Evolutionary conservation across 2,113 vertebrate genomes (phyloP), one percentile per base, ranked within the genome.

Genomic region (Pelecanoides urinatrix): DNA sequence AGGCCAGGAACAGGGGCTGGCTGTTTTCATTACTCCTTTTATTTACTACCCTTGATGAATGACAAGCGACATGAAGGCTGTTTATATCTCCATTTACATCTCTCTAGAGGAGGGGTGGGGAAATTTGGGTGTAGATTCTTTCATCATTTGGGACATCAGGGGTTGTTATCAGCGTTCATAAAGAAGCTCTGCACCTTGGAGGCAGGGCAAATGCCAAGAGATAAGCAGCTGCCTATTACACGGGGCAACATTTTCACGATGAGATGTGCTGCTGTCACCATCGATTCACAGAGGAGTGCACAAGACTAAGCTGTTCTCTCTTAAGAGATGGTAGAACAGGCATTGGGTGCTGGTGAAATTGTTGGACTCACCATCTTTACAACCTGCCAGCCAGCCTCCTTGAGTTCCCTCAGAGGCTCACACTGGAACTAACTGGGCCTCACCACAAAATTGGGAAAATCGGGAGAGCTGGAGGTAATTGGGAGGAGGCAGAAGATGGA

Each of bases 181-280:
- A 4, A 55, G 61, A 90, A 94, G 47, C 12, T 56, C 65, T 55
- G 29, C 29, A 38, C 17, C 32, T 38, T 62, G 56, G 25, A 71
- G 17, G 32, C 19, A 42, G n/a, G 45, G 17, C 13, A 91, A 66
- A 87, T 1, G 2, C 25, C 26, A 49, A n/a, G 8, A 26, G 26
- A n/a, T 34, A 40, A 49, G 6, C 38, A 61, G 19, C 52, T 81
- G 42, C 13, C 65, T 61, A 0, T 80, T 65, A 17, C 15, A 85
- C 0, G 1, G 20, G 29, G 34, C 16, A 52, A 7, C 9, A 23
- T 42, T 47, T 75, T 32, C 17, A 20, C 52, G 59, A 13, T 1
- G 1, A 88, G 29, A 4, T 40, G n/a, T 75, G 47, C 42, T 82
- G 52, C 30, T 3, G 1, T 47, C 56, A 71, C 30, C 19, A 15